phyloP scores from a whole-genome alignment of 2,113 vertebrate species.

The Oceanites oceanicus region DNA sequence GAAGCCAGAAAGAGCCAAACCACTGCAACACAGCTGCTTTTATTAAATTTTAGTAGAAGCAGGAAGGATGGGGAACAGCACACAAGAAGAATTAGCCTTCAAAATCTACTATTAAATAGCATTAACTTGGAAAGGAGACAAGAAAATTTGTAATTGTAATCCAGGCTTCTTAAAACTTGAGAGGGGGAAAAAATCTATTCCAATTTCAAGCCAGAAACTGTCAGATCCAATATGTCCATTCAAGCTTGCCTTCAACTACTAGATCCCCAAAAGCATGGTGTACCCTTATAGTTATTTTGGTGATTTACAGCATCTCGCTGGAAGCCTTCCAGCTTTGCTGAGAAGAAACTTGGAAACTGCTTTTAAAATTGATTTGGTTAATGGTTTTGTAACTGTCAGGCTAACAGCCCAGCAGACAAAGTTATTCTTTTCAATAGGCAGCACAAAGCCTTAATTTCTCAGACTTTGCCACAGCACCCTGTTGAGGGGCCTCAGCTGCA shows the following conservation, averaged over 20 bases:
- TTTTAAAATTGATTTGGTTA: background rate
- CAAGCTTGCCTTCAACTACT: background rate
- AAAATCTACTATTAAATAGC: background rate
- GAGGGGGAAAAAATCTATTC: background rate
- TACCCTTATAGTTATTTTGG: background rate
- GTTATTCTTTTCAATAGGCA: background rate
- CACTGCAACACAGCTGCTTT: background rate
- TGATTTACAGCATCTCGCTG: background rate
- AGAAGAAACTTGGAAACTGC: background rate
- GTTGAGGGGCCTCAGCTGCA: background rate
- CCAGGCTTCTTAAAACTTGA: background rate
- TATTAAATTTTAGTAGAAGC: background rate
- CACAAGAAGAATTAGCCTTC: background rate
- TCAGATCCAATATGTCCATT: background rate
- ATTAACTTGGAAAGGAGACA: background rate
- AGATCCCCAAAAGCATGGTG: background rate
- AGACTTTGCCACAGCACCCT: background rate
- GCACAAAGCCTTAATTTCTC: background rate
- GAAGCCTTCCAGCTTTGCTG: background rate
- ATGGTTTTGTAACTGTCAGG: background rate
- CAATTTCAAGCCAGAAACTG: background rate
- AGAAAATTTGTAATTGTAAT: background rate
- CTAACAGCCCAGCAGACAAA: background rate
- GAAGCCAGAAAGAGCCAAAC: background rate
- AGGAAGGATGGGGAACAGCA: background rate